A percentile compares a stretch with the other conserved stretches of the same genome.
Conservation (phyloP, 1,140 invertebrate species). For the Calephelis virginiensis region DNA sequence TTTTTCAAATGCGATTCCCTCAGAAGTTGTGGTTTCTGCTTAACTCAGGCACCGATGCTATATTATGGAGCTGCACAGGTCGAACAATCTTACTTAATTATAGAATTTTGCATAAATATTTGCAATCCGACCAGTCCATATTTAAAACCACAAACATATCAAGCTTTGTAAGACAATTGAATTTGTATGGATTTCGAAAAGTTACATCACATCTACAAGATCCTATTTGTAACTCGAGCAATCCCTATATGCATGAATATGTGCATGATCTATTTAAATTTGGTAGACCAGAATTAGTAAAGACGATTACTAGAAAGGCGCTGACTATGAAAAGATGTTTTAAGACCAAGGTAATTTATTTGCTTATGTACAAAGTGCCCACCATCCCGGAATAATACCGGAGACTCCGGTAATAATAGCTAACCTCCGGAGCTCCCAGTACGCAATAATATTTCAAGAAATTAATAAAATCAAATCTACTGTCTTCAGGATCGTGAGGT, state of each 20-base stretch:
- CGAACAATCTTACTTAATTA: slow-evolving; percentile 80
- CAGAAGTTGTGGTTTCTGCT: slow-evolving; percentile 82
- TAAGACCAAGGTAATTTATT: slow-evolving; percentile 52
- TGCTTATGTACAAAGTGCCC: neutral
- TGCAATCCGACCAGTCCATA: slow-evolving; percentile 75
- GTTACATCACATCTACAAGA: slow-evolving; percentile 80
- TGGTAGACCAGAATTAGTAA: slow-evolving; percentile 75
- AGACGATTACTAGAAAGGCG: slow-evolving; percentile 79
- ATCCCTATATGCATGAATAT: slow-evolving; percentile 81
- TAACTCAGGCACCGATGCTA: slow-evolving; percentile 77
- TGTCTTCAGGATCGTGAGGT: too few relatives aligned
- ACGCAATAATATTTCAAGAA: too few relatives aligned
- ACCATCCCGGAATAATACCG: slow-evolving; percentile 64
- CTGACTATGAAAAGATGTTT: slow-evolving; percentile 62
- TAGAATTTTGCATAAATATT: slow-evolving; percentile 77
- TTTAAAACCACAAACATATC: slow-evolving; percentile 82
- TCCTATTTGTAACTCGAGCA: slow-evolving; percentile 75
- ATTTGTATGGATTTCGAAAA: slow-evolving; percentile 82
- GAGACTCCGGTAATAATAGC: slow-evolving; percentile 40
- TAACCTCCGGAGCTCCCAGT: too few relatives aligned
- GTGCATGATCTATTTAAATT: slow-evolving; percentile 79
- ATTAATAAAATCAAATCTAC: slow-evolving; percentile 25
- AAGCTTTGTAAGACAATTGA: slow-evolving; percentile 81
- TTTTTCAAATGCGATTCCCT: slow-evolving; percentile 80
- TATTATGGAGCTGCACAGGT: slow-evolving; percentile 78